A percentile compares a stretch with the other conserved stretches of the same genome.
These are phyloP conservation scores for Zonotrichia albicollis DNA, from an alignment of 2,797 vertebrate genomes.

Conservation along the genomic window DNA sequence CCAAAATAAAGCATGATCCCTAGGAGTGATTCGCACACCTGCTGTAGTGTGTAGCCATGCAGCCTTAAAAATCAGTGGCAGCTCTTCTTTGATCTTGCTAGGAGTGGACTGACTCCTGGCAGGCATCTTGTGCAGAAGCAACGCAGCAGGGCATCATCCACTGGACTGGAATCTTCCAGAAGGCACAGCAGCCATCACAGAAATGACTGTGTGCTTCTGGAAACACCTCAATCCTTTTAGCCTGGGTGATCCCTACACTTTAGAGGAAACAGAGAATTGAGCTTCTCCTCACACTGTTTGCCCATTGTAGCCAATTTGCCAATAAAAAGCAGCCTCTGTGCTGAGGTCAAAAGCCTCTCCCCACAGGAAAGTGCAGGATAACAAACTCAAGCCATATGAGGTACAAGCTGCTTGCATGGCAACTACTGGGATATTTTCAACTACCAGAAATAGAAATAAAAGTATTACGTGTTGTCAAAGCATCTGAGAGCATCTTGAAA, in stretches of 20 bases:
- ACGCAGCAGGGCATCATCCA: background rate
- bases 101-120: background rate
- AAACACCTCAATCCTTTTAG: background rate
- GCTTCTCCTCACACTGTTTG: rapidly evolving
- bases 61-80: background rate
- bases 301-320: rapidly evolving
- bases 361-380: background rate
- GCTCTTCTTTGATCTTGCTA: background rate
- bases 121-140: rapidly evolving
- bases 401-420: background rate
- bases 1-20: background rate
- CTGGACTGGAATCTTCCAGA: background rate
- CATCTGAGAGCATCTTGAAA: background rate
- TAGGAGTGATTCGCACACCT: background rate
- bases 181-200: background rate
- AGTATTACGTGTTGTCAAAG: background rate
- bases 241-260: background rate
- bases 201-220: background rate
- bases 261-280: background rate
- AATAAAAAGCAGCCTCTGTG: rapidly evolving
- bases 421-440: background rate
- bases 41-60: background rate
- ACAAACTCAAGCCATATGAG: background rate
- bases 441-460: background rate
- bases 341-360: background rate